Evolutionary conservation across 2,797 vertebrate species (phyloP).

Genomic region (Octomys mimax): DNA sequence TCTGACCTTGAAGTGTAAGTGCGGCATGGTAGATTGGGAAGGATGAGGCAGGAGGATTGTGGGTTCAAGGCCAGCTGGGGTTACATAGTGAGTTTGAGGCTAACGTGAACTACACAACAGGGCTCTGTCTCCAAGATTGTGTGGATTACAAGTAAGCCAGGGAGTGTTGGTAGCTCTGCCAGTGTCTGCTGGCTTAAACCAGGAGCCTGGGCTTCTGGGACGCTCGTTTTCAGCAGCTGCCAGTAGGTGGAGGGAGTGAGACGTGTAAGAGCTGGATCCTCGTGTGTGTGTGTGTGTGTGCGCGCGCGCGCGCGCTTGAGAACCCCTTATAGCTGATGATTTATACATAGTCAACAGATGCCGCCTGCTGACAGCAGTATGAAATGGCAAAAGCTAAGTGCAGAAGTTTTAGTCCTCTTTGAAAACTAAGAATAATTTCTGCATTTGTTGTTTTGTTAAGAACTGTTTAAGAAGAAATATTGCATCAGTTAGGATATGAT

Average conservation of each 20-base stretch:
- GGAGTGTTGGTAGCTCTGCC: rapidly evolving
- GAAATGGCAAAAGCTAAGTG: neutral
- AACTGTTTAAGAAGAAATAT: neutral
- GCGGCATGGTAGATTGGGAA: neutral
- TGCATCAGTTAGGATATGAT: neutral
- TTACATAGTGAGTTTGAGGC: neutral
- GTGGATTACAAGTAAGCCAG: neutral
- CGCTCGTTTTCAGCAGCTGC: conserved; percentile 53
- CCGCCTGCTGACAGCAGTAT: neutral
- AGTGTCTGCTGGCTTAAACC: neutral
- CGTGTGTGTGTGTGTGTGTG: too few relatives aligned
- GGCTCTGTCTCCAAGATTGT: too few relatives aligned
- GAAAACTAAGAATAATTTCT: neutral
- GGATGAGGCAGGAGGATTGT: neutral
- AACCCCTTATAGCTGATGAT: rapidly evolving
- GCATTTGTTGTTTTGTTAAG: neutral
- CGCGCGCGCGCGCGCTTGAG: neutral
- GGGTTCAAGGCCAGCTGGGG: neutral
- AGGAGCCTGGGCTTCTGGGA: neutral
- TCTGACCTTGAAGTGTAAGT: rapidly evolving
- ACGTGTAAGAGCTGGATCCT: rapidly evolving
- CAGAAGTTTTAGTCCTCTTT: neutral
- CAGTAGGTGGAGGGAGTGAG: conserved; percentile 88
- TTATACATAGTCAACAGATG: neutral
- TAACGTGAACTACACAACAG: neutral